Evolutionary conservation across 37 sponge, comb jelly and placozoan genomes (phyloP).

Genomic region (Aplysina aerophoba): DNA sequence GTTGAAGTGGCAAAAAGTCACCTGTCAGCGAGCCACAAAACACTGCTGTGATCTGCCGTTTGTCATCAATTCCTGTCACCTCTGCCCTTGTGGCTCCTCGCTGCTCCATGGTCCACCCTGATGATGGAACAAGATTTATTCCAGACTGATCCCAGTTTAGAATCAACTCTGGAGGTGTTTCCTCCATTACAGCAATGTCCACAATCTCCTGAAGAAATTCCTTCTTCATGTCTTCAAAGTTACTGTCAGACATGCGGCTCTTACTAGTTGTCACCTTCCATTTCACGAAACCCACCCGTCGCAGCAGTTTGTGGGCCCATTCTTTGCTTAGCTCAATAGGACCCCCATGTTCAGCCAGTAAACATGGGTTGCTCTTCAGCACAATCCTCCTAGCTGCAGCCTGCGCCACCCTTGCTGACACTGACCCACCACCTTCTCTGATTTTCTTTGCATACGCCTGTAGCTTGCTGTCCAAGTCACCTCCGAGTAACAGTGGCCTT

Average conservation of each 20-base stretch:
- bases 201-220: constrained; percentile 33
- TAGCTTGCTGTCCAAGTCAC: constrained; percentile 36
- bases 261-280: constrained; percentile 34
- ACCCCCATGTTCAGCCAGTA: constrained; percentile 39
- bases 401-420: constrained; percentile 32
- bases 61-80: constrained; percentile 32
- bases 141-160: constrained; percentile 33
- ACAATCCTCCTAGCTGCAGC: constrained; percentile 40
- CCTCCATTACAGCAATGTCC: constrained; percentile 24
- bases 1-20: constrained; percentile 35
- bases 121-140: constrained; percentile 28
- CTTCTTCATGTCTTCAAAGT: constrained; percentile 37
- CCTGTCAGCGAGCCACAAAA: constrained; percentile 42
- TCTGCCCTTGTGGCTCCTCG: constrained; percentile 42
- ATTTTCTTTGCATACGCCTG: constrained; percentile 38
- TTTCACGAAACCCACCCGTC: constrained; percentile 39
- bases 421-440: constrained; percentile 43
- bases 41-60: constrained; percentile 41
- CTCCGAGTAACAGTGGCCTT: constrained; percentile 45
- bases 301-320: constrained; percentile 46
- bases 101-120: constrained; percentile 41
- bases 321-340: constrained; percentile 20
- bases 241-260: neutral
- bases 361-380: no score
- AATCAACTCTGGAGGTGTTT: constrained; percentile 41